Evolutionary conservation across 2,888 invertebrate genomes (phyloP).

Genomic region (Phengaris alcon): DNA sequence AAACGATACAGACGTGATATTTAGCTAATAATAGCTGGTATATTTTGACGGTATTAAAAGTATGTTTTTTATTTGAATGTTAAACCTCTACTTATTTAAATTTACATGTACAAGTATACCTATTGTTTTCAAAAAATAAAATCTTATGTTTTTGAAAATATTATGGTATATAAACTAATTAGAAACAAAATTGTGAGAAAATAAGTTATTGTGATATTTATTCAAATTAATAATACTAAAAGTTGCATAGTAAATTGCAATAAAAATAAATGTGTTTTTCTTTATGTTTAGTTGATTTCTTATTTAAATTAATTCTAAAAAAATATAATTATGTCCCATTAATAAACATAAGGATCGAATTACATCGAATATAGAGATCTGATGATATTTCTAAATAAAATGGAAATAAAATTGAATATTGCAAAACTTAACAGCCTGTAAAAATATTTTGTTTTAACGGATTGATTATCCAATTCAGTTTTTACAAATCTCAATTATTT

Average conservation of each 20-base stretch:
- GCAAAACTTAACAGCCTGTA: background rate
- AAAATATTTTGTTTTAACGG: background rate
- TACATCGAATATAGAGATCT: background rate
- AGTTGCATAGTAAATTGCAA: background rate
- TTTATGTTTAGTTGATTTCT: background rate
- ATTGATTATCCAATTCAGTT: too few relatives aligned
- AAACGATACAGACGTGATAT: background rate
- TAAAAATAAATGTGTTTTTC: background rate
- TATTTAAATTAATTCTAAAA: background rate
- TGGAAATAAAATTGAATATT: background rate
- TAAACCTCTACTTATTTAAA: too few relatives aligned
- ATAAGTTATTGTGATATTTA: background rate
- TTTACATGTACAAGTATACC: too few relatives aligned
- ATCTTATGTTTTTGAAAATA: too few relatives aligned
- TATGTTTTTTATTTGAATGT: too few relatives aligned
- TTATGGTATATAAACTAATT: too few relatives aligned
- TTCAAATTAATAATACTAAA: background rate
- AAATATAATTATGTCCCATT: background rate
- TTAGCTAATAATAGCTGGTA: background rate
- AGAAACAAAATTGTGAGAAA: too few relatives aligned
- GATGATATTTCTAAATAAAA: background rate
- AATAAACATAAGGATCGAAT: conserved; percentile 3
- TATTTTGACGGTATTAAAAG: too few relatives aligned
- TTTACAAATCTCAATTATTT: too few relatives aligned
- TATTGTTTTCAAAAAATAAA: too few relatives aligned